Evolutionary conservation across 2,113 vertebrate species (phyloP).

Genomic region (Alaudala cheleensis): DNA sequence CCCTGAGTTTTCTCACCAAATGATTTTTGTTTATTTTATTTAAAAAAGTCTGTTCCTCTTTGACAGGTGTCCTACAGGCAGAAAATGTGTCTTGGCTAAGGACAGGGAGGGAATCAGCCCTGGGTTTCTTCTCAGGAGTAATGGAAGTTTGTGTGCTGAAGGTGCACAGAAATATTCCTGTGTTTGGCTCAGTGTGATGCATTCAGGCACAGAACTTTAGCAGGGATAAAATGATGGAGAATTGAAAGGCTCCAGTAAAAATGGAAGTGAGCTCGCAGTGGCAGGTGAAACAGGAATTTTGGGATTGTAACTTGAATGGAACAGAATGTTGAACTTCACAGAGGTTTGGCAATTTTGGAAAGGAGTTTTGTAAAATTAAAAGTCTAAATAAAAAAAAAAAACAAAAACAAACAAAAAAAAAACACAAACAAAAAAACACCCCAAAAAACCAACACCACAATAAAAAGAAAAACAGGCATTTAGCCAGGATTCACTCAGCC

Average conservation of each 20-base stretch:
- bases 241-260: background rate
- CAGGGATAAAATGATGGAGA: background rate
- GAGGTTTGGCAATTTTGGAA: rapidly evolving
- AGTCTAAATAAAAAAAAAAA: background rate
- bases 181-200: background rate
- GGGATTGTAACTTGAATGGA: background rate
- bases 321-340: background rate
- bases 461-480: background rate
- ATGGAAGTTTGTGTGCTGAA: conserved; percentile 26
- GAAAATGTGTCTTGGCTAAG: background rate
- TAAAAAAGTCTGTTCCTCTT: conserved; percentile 58
- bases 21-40: conserved; percentile 72
- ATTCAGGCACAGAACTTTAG: background rate
- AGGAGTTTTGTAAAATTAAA: background rate
- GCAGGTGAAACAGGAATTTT: background rate
- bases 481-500: background rate
- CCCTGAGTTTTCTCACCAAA: conserved; percentile 57
- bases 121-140: conserved; percentile 51
- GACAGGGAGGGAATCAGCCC: conserved; percentile 20
- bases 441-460: no score
- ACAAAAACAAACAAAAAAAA: no score
- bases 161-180: background rate
- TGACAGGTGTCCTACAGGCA: conserved; percentile 70
- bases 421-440: no score
- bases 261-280: background rate